Base-by-base conservation (phyloP, 2,113 vertebrate genomes). In the Orycteropus afer region DNA sequence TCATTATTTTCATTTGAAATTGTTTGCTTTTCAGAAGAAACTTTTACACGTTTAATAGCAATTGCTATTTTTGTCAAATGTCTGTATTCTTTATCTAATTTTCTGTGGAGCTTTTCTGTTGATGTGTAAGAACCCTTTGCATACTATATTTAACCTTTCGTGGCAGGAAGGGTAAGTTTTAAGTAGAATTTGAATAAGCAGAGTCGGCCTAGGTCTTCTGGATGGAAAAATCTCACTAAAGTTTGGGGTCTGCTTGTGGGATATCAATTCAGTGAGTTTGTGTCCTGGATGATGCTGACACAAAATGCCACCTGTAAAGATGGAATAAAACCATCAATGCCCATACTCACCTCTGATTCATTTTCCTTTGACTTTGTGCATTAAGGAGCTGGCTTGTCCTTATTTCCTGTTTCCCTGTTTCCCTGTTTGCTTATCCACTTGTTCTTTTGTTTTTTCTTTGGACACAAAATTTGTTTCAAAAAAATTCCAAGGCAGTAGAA, bases 401-500 rank as follows among this genome's bases (percentile, higher is more conserved):
- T 40, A 15, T 78, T 88, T 55, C 73, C 67, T 51, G 23, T 74
- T 73, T 63, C 53, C n/a, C 53, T 74, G 32, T 49, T 71, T 79
- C 53, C n/a, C 53, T 74, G 32, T 49, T 71, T 79, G 53, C 55
- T 73, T 53, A 80, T 49, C 47, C 78, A 32, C 40, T 45, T 61
- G n/a, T 42, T 81, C 27, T 27, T 76, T 76, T 89, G 18, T 51
- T 83, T 93, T 86, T 37, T 87, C 84, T 87, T 63, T 67, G 49
- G 32, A 42, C 25, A 53, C 18, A 89, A 69, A 74, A 25, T 79
- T 42, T 51, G 23, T 45, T 84, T 55, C 23, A 61, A 77, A 86
- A 82, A 89, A 79, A n/a, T 87, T 90, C 80, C 85, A 93, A 91
- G 63, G 12, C 37, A 71, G 29, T 77, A 37, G 13, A 86, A 74